A percentile compares a stretch with the other conserved stretches of the same genome.
Evolutionary conservation across 2,113 vertebrate species (phyloP).

Genomic region (Struthidea cinerea): DNA sequence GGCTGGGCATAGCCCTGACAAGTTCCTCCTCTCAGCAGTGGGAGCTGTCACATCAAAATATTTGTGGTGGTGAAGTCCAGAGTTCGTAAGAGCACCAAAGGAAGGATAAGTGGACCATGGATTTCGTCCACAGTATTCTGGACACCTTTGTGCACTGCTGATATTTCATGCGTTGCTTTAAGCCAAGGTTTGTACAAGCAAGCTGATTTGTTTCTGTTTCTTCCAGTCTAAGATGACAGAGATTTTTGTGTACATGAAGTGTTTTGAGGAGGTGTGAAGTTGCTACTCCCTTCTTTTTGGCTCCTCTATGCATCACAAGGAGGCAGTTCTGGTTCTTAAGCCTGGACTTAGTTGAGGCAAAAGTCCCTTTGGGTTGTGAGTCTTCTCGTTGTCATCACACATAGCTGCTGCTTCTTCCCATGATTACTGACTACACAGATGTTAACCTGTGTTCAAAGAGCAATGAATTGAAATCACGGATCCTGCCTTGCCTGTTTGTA

Average conservation of each 20-base stretch:
- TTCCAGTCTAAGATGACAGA: not conserved
- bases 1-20: not conserved
- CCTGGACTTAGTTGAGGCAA: not conserved
- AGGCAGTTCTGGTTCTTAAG: not conserved
- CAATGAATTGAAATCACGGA: rapidly evolving
- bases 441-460: not conserved
- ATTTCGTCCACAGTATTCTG: rapidly evolving
- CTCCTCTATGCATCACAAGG: not conserved
- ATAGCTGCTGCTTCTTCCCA: not conserved
- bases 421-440: not conserved
- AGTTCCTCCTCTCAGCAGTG: rapidly evolving
- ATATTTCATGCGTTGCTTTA: rapidly evolving
- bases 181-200: not conserved
- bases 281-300: not conserved
- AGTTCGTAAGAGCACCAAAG: not conserved
- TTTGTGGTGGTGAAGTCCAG: not conserved
- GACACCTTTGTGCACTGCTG: not conserved
- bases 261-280: not conserved
- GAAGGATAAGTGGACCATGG: not conserved
- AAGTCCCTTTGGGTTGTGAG: not conserved
- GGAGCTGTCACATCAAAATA: not conserved
- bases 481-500: not conserved
- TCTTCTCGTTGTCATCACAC: not conserved
- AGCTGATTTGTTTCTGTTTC: not conserved
- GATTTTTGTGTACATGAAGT: not conserved